Conservation (phyloP, 1,140 invertebrate species). For the Caenorhabditis elegans region WBcel235 BX284603.4:8621001-8621500, state of each 20-base stretch:
- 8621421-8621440: background rate
- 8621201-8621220: background rate
- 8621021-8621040: slow-evolving; percentile 21
- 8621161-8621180: background rate
- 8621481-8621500: background rate
- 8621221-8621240: background rate
- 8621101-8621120: background rate
- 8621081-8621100: slow-evolving; percentile 2
- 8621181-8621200: background rate
- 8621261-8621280: background rate
- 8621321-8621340: background rate
- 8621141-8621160: background rate
- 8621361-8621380: background rate
- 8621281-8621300: slow-evolving; percentile 15
- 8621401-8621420: background rate
- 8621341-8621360: background rate
- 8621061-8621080: slow-evolving; percentile 8
- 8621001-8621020: background rate
- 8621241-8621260: no score
- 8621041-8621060: slow-evolving; percentile 8
- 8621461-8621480: background rate
- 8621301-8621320: slow-evolving; percentile 27
- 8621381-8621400: slow-evolving; percentile 21
- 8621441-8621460: background rate
- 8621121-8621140: background rate